Evolutionary conservation across 2,797 vertebrate species (phyloP).

Genomic region (Neomorphus geoffroyi): DNA sequence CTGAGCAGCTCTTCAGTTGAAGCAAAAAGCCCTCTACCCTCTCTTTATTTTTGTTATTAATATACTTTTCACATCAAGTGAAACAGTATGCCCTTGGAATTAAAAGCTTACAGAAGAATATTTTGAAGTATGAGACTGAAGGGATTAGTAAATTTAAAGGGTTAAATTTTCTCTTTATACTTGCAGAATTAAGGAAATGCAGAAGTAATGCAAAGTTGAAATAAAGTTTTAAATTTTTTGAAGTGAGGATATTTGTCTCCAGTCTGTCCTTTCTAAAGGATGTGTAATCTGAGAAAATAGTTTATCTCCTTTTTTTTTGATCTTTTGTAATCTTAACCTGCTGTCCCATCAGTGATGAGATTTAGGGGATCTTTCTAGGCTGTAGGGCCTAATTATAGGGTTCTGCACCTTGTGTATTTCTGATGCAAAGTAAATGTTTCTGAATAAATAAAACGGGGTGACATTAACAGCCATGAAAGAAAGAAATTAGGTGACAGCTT

Average conservation of each 20-base stretch:
- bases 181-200: not conserved
- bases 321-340: not conserved
- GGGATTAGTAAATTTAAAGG: not conserved
- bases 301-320: not conserved
- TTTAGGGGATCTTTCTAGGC: not conserved
- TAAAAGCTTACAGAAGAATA: not conserved
- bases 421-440: not conserved
- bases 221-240: not conserved
- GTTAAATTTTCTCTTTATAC: not conserved
- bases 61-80: not conserved
- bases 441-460: not conserved
- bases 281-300: not conserved
- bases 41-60: not conserved
- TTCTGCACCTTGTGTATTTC: not conserved
- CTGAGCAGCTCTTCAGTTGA: not conserved
- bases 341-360: not conserved
- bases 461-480: not conserved
- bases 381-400: not conserved
- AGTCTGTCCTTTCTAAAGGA: not conserved
- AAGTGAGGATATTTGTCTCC: not conserved
- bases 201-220: not conserved
- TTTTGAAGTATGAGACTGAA: not conserved
- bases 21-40: not conserved
- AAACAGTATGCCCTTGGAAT: not conserved
- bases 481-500: not conserved